Evolutionary conservation across 2,888 invertebrate species (phyloP), one percentile per base, ranked within the genome.

Genomic region (Melipona bicolor): DNA sequence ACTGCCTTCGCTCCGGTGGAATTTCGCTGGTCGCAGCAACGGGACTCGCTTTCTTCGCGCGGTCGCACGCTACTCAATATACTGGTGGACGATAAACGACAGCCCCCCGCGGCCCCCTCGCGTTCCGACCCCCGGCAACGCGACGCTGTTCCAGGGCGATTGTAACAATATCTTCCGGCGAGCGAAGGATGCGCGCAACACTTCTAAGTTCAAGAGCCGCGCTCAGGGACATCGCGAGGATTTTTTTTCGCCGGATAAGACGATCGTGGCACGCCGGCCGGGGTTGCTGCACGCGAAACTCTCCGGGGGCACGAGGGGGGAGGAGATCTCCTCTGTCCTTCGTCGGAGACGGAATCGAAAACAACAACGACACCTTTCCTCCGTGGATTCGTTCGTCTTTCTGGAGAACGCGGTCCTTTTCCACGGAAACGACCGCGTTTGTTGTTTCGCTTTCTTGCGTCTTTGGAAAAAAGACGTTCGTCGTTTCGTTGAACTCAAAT

Each of bases 31-130:
- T 86, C 88, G 81, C 89, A 92, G 92, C 92, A 91, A 73, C 87
- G 80, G 87, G 92, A 90, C 86, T 92, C 91, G 86, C 89, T 91
- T 92, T 90, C 89, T 84, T 85, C 89, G 75, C 54, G 62, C 89
- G 92, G 91, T 94, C 94, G 87, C 94, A 94, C 94, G 94, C 93
- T 94, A 93, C 94, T 94, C 94, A 92, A 94, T 94, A 94, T 91
- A 91, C 88, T 81, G 86, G 89, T 79, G 81, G 87, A 90, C 87
- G 92, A 92, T 92, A 91, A 92, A 87, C 84, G 77, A 71, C 79
- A 69, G 77, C 79, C 79, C 36, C 76, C 81, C 84, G 83, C 65
- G 61, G 54, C 73, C 83, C 86, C 86, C 62, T 50, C 74, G 78
- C 80, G 72, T 68, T 84, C 72, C 72, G 68, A 81, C 81, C 77